A percentile compares a stretch with the other conserved stretches of the same genome.
Conservation (phyloP, 1,140 invertebrate species). For the Trichoplusia ni region DNA sequence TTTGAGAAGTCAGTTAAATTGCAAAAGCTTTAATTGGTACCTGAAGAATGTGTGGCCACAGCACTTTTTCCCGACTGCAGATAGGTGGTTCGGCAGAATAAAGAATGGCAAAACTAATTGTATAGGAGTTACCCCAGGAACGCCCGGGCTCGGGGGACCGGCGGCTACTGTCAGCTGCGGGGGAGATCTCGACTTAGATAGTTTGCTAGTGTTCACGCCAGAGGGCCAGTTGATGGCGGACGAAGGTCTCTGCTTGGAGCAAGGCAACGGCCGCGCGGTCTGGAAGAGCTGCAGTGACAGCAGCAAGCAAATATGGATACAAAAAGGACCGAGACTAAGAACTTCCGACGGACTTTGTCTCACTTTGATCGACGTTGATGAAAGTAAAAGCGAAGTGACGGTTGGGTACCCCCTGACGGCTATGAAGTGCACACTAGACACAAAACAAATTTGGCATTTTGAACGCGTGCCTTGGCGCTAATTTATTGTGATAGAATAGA, state of each 20-base stretch:
- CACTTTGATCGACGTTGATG: conserved; percentile 48
- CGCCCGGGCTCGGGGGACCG: conserved; percentile 63
- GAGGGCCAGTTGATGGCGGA: conserved; percentile 72
- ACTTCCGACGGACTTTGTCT: conserved; percentile 61
- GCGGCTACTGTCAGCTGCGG: conserved; percentile 59
- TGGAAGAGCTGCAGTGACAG: conserved; percentile 69
- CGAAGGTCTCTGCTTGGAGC: conserved; percentile 69
- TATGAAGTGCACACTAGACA: conserved; percentile 56
- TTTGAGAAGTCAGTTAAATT: conserved; percentile 90
- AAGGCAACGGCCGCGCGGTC: conserved; percentile 65
- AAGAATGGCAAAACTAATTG: conserved; percentile 65
- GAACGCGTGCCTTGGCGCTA: conserved; percentile 77
- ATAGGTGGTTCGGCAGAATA: conserved; percentile 84
- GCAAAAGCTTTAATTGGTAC: conserved; percentile 97
- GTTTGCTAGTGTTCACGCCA: conserved; percentile 64
- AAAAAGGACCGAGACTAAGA: conserved; percentile 69
- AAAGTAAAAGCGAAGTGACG: conserved; percentile 46
- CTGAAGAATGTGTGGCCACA: conserved; percentile 95
- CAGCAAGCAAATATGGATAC: conserved; percentile 70
- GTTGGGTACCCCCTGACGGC: conserved; percentile 56
- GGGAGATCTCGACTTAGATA: conserved; percentile 55
- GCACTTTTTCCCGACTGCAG: conserved; percentile 93
- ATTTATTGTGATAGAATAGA: conserved; percentile 46
- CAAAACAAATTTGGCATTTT: conserved; percentile 75
- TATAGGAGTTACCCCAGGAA: conserved; percentile 52